Base-by-base conservation (phyloP, 2,797 vertebrate species). In the Phoeniculus purpureus region DNA sequence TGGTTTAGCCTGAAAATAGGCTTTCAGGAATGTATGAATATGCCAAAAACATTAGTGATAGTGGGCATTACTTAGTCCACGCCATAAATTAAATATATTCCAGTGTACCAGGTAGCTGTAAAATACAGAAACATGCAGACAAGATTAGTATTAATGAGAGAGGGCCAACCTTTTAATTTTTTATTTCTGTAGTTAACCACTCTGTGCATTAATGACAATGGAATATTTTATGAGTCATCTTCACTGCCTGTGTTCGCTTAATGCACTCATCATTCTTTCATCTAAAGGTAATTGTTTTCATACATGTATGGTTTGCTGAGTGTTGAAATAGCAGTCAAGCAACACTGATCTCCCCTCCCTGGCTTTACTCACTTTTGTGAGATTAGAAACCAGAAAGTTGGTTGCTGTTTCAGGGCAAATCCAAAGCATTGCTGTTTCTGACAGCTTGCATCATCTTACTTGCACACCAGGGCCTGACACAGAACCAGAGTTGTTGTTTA, bases 241-340 rank as follows among this genome's bases (percentile, higher is more conserved):
- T 68, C 71, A 73, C 55, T 58, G 52, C 45, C 80, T 89, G 9
- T 47, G 50, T 76, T 93, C 45, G 1, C 67, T 84, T 91, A 92
- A 73, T 85, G 85, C 52, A 88, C 48, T 85, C 60, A 67, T 80
- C 54, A 60, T 88, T 87, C 84, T 92, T 91, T 85, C 79, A 26
- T 76, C 60, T 58, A 75, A 90, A 81, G 34, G 47, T 68, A 83
- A 79, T 78, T 87, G 85, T 94, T 96, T 94, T 93, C 92, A 94
- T 77, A 72, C 40, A 68, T 3, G 3, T 61, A 45, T 20, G 37
- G 61, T 74, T 81, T 78, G 43, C 58, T 66, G 81, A 65, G 25
- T 26, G 45, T 26, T 89, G 89, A 88, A 90, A 90, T 59, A 76
- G 31, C 85, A 27, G 40, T 43, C 31, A 75, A 73, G 20, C 6